Percentiles rank a stretch among this genome's conserved stretches.
These are phyloP conservation scores for Anisognathus igniventris DNA, from an alignment of 2,797 vertebrate genomes.

Conservation along the genomic window DNA sequence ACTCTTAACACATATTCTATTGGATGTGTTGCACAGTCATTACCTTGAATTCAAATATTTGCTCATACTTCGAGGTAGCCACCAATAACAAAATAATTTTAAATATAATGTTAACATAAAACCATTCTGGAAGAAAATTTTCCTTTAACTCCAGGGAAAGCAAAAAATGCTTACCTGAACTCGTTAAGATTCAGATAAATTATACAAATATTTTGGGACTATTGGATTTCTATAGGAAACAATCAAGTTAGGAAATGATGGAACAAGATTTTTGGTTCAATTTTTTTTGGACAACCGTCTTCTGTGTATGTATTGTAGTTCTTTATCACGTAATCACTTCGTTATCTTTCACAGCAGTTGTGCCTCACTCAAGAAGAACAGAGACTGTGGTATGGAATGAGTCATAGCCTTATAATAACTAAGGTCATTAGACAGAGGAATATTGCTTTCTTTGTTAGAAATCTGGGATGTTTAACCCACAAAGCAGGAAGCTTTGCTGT, in stretches of 20 bases:
- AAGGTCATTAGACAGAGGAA: not conserved
- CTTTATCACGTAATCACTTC: not conserved
- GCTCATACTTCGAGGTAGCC: not conserved
- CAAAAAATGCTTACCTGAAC: not conserved
- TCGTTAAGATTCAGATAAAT: not conserved
- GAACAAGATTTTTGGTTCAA: not conserved
- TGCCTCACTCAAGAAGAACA: not conserved
- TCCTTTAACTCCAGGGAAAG: not conserved
- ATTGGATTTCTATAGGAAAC: not conserved
- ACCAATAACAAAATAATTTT: not conserved
- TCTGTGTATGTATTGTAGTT: not conserved
- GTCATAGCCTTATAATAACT: not conserved
- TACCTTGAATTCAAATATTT: not conserved
- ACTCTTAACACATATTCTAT: not conserved
- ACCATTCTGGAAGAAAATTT: not conserved
- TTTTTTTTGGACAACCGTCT: not conserved
- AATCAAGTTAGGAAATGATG: not conserved
- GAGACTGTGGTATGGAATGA: not conserved
- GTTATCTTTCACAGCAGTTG: not conserved
- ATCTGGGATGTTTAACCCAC: not conserved
- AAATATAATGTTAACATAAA: not conserved
- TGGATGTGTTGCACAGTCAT: not conserved
- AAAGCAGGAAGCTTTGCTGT: not conserved
- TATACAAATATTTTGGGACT: not conserved
- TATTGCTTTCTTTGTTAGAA: not conserved